Conservation (phyloP, 1,140 invertebrate genomes). For the Drosophila virilis region DNA sequence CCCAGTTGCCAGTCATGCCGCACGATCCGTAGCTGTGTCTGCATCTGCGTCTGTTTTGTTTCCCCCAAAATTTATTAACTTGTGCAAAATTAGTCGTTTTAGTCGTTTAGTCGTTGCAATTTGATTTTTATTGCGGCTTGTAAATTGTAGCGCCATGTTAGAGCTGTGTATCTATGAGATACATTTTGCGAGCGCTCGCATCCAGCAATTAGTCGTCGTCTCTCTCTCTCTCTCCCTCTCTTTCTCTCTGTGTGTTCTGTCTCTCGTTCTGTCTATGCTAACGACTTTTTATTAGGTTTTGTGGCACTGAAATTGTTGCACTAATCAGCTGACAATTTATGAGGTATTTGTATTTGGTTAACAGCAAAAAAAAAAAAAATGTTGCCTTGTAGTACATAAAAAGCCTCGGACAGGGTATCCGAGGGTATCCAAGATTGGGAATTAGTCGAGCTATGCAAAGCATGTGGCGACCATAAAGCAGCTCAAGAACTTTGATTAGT, state of each 20-base stretch:
- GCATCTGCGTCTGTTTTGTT: slow-evolving; percentile 7
- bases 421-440: slow-evolving; percentile 12
- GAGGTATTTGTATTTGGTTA: slow-evolving; percentile 66
- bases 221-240: slow-evolving; percentile 2
- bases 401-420: slow-evolving; percentile 10
- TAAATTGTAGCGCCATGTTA: slow-evolving; percentile 45
- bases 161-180: slow-evolving; percentile 67
- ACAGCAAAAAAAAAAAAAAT: slow-evolving; percentile 25
- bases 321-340: slow-evolving; percentile 79
- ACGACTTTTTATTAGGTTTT: slow-evolving; percentile 41
- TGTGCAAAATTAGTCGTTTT: slow-evolving; percentile 82
- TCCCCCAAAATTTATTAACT: slow-evolving; percentile 73
- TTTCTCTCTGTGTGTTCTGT: slow-evolving; percentile 16
- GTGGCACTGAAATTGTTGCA: slow-evolving; percentile 76
- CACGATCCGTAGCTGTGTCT: slow-evolving; percentile 18
- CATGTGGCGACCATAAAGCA: slow-evolving; percentile 47
- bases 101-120: slow-evolving; percentile 80
- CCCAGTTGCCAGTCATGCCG: slow-evolving; percentile 2
- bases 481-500: slow-evolving; percentile 65
- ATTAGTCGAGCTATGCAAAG: slow-evolving; percentile 75
- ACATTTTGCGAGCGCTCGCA: slow-evolving; percentile 41
- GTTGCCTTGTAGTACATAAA: slow-evolving; percentile 54
- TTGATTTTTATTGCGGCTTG: slow-evolving; percentile 75
- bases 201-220: slow-evolving; percentile 42
- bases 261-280: slow-evolving; percentile 27